phyloP scores from a whole-genome alignment of 2,888 invertebrate genomes.

The Chloromyia formosa region DNA sequence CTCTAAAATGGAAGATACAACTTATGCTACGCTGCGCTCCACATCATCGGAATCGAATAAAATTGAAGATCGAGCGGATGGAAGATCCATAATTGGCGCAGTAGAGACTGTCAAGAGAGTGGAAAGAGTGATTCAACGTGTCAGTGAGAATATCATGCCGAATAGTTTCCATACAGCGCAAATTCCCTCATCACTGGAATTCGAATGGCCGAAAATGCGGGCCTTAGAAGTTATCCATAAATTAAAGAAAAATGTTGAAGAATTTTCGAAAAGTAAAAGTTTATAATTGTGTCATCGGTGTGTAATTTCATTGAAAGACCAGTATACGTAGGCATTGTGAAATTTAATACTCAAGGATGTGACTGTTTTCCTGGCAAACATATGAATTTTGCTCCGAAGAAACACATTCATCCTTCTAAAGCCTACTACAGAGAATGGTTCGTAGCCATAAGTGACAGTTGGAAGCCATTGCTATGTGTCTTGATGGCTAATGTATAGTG shows the following conservation, averaged over 20 bases:
- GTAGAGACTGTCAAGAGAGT: conserved; percentile 53
- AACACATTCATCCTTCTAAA: too few relatives aligned
- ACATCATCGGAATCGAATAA: conserved; percentile 26
- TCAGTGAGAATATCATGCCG: conserved; percentile 59
- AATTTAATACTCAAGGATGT: too few relatives aligned
- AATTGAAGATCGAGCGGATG: conserved; percentile 26
- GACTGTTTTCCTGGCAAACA: too few relatives aligned
- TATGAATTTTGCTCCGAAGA: too few relatives aligned
- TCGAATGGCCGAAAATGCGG: conserved; percentile 29
- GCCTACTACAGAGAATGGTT: too few relatives aligned
- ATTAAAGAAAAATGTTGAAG: conserved; percentile 28
- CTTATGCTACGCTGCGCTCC: conserved; percentile 20
- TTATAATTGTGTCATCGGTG: too few relatives aligned
- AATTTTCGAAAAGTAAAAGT: conserved; percentile 25
- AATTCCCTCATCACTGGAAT: background rate
- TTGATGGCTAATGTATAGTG: too few relatives aligned
- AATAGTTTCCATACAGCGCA: conserved; percentile 52
- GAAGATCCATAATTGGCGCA: conserved; percentile 44
- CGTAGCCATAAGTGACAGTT: too few relatives aligned
- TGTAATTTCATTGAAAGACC: too few relatives aligned
- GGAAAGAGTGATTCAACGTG: conserved; percentile 57
- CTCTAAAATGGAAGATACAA: conserved; percentile 1
- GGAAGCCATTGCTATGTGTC: too few relatives aligned
- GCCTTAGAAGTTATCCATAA: conserved; percentile 15
- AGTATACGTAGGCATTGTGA: too few relatives aligned